A percentile compares a stretch with the other conserved stretches of the same genome.
Evolutionary conservation across 2,797 vertebrate species (phyloP).

Genomic region (Miichthys miiuy): DNA sequence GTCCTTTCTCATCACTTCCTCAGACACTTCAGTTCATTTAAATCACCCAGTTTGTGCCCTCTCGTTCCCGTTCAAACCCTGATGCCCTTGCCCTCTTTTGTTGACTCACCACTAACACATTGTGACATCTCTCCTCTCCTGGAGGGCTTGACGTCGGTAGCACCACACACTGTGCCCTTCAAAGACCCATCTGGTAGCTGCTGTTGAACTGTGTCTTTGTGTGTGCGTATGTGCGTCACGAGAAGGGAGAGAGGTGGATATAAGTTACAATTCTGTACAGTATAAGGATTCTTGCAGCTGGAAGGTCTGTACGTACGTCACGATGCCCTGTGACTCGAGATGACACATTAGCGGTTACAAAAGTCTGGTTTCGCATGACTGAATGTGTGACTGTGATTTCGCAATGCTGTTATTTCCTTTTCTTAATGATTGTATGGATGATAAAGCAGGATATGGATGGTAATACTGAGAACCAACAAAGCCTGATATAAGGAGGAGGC

Average conservation of each 20-base stretch:
- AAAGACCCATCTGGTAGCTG: slow-evolving; percentile 69
- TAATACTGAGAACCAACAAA: background rate
- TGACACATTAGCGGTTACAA: slow-evolving; percentile 29
- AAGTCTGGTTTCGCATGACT: slow-evolving; percentile 43
- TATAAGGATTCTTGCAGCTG: slow-evolving; percentile 1
- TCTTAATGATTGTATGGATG: background rate
- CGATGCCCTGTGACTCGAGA: slow-evolving; percentile 34
- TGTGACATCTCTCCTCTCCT: slow-evolving; percentile 61
- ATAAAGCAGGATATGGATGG: slow-evolving; percentile 22
- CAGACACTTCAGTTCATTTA: background rate
- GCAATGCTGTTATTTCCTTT: slow-evolving; percentile 38
- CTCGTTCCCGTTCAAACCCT: slow-evolving; percentile 35
- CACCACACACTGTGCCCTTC: slow-evolving; percentile 63
- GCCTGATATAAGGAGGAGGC: background rate
- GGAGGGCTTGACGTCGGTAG: slow-evolving; percentile 59
- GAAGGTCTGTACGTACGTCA: slow-evolving; percentile 5
- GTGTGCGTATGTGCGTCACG: background rate
- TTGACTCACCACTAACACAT: slow-evolving; percentile 63
- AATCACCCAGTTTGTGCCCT: slow-evolving; percentile 8
- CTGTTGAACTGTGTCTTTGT: slow-evolving; percentile 27
- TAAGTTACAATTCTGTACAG: background rate
- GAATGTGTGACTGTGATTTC: slow-evolving; percentile 39
- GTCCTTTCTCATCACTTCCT: background rate
- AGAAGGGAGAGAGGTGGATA: slow-evolving; percentile 3
- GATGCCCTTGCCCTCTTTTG: slow-evolving; percentile 57